Evolutionary conservation across 2,797 vertebrate species (phyloP).

Genomic region (Gouania willdenowi): DNA sequence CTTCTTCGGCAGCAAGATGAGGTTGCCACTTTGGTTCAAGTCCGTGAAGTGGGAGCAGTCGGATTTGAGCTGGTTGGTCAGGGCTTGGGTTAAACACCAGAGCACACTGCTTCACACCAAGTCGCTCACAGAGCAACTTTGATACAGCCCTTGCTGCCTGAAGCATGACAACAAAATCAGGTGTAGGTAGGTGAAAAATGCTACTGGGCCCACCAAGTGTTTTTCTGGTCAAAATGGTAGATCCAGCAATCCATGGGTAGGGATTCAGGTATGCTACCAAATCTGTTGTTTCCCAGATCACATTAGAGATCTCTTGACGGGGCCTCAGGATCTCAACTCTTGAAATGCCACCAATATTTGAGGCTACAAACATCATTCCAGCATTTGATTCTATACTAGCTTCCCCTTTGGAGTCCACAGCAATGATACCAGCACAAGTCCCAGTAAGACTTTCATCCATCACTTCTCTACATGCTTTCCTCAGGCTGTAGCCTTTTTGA

Average conservation of each 20-base stretch:
- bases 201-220: conserved; percentile 59
- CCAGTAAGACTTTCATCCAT: conserved; percentile 65
- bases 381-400: conserved; percentile 74
- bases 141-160: conserved; percentile 66
- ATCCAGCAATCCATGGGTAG: conserved; percentile 74
- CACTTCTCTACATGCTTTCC: conserved; percentile 72
- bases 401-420: conserved; percentile 67
- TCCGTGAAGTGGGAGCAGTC: conserved; percentile 73
- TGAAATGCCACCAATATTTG: conserved; percentile 53
- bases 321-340: conserved; percentile 71
- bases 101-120: conserved; percentile 71
- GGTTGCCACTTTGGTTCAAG: conserved; percentile 67
- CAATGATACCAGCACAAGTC: conserved; percentile 73
- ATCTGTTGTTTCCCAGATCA: conserved; percentile 77
- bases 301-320: conserved; percentile 50
- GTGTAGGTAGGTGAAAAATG: conserved; percentile 65
- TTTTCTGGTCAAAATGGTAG: conserved; percentile 71
- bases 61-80: conserved; percentile 59
- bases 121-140: conserved; percentile 58
- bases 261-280: conserved; percentile 72
- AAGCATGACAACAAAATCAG: conserved; percentile 66
- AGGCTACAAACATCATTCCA: conserved; percentile 76
- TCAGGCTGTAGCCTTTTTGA: conserved; percentile 68
- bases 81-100: conserved; percentile 62
- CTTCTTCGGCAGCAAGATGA: conserved; percentile 59